Evolutionary conservation across 2,797 vertebrate species (phyloP), one percentile per base, ranked within the genome.

Genomic region (Pseudochirops corinnae): DNA sequence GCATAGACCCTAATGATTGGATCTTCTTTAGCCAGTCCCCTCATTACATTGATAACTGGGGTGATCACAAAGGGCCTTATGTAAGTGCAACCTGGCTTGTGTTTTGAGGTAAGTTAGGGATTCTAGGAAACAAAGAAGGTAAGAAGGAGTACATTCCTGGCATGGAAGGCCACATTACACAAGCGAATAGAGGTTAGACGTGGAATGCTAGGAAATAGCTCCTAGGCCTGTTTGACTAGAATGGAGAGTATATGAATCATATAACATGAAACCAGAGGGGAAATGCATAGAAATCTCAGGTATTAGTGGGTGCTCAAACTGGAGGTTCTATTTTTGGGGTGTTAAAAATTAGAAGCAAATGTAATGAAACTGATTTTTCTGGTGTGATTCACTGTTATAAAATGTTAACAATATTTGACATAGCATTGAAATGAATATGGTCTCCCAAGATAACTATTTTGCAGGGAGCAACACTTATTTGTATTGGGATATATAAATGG

Each of bases 331-430:
- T 60, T 91, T 74, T 92, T 7, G 53, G 93, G 53, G 94, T 53
- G 92, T 96, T 87, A 96, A 96, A 96, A 97, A 93, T 92, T 94
- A 90, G 53, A 56, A 55, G n/a, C 92, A 58, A 92, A 58, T 96
- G 7, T 95, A 96, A 96, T 95, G 95, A 97, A 92, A 94, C 94
- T 95, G 87, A 94, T n/a, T 96, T 95, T 96, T 96, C 91, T 91
- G 6, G 33, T 94, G 93, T 58, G 95, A 90, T 90, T 96, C 93
- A 95, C 95, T 95, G 97, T 96, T 55, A 92, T 39, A 96, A 93
- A 93, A 74, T 62, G 58, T 93, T 94, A 91, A 39, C 90, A 67
- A 90, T 46, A 60, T 46, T 53, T 46, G 91, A 60, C 91, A 53
- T 52, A 62, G 90, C 92, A 56, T 95, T 95, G 93, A 9, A 92